Percentiles rank a stretch among this genome's conserved stretches.
These are phyloP conservation scores for Atherinomorus stipes DNA, from an alignment of 2,113 vertebrate genomes.

Conservation along the genomic window DNA sequence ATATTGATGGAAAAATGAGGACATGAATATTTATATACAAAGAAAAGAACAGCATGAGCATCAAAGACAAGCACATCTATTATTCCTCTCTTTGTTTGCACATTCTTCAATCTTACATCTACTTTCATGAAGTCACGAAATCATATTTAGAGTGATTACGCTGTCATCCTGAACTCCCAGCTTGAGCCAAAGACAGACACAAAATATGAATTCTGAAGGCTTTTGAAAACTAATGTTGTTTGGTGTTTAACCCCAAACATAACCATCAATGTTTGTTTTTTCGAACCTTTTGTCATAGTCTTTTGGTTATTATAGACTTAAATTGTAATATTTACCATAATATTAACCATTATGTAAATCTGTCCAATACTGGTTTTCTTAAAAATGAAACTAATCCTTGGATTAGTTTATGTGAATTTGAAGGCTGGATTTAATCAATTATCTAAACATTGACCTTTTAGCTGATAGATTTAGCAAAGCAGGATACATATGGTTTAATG, in stretches of 20 bases:
- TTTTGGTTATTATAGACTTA: not conserved
- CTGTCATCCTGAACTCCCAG: conserved; percentile 24
- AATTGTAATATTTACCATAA: not conserved
- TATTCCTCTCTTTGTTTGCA: conserved; percentile 11
- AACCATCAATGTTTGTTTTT: not conserved
- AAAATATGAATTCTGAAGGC: conserved; percentile 31
- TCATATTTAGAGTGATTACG: conserved; percentile 20
- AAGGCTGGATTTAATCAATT: too few species aligned
- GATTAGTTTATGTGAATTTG: too few species aligned
- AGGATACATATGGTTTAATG: too few species aligned
- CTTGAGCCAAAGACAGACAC: not conserved
- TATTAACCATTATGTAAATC: not conserved
- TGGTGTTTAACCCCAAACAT: not conserved
- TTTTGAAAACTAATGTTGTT: not conserved
- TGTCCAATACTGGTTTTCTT: not conserved
- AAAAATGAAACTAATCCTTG: too few species aligned
- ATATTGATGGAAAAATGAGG: conserved; percentile 27
- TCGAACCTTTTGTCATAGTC: not conserved
- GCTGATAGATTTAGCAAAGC: too few species aligned
- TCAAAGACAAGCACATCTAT: conserved; percentile 25
- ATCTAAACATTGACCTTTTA: too few species aligned
- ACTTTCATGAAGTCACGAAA: conserved; percentile 35
- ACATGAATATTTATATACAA: conserved; percentile 26
- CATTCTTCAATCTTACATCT: conserved; percentile 36
- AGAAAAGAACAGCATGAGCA: not conserved